phyloP scores from a whole-genome alignment of 2,797 vertebrate genomes.

The Hydrocynus forskahlii region DNA sequence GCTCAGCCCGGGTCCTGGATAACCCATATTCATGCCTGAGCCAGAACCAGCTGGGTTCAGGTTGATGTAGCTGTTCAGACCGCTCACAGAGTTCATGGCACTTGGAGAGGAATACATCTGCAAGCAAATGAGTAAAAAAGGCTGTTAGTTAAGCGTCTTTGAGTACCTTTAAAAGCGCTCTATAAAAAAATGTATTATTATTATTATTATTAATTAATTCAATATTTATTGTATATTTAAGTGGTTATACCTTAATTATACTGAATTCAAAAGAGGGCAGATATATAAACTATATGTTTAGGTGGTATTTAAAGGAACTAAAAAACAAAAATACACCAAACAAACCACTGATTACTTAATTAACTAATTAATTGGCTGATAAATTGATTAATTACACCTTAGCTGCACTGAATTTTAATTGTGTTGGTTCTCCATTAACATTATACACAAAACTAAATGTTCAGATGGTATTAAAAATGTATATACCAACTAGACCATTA shows the following conservation, averaged over 20 bases:
- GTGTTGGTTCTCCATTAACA: too few species aligned
- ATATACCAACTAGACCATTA: too few species aligned
- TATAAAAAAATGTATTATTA: background rate
- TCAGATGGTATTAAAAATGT: too few species aligned
- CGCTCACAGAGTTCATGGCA: slow-evolving; percentile 81
- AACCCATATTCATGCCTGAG: slow-evolving; percentile 82
- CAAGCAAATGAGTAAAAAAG: slow-evolving; percentile 25
- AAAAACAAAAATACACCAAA: background rate
- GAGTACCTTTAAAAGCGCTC: too few species aligned
- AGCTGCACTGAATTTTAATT: too few species aligned
- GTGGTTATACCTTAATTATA: slow-evolving; percentile 21
- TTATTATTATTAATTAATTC: too few species aligned
- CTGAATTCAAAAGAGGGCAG: background rate
- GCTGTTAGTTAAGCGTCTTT: too few species aligned
- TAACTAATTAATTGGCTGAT: too few species aligned
- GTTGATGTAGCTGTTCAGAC: slow-evolving; percentile 90
- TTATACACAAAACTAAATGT: too few species aligned
- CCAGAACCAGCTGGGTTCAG: slow-evolving; percentile 81
- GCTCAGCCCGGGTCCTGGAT: slow-evolving; percentile 74
- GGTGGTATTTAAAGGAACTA: background rate
- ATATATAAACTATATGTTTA: background rate
- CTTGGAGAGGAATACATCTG: slow-evolving; percentile 87
- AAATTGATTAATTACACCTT: too few species aligned
- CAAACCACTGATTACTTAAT: too few species aligned
- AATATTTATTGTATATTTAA: too few species aligned